These are phyloP conservation scores for Stratiomys singularior DNA, from an alignment of 2,888 invertebrate species.

Conservation along the genomic window DNA sequence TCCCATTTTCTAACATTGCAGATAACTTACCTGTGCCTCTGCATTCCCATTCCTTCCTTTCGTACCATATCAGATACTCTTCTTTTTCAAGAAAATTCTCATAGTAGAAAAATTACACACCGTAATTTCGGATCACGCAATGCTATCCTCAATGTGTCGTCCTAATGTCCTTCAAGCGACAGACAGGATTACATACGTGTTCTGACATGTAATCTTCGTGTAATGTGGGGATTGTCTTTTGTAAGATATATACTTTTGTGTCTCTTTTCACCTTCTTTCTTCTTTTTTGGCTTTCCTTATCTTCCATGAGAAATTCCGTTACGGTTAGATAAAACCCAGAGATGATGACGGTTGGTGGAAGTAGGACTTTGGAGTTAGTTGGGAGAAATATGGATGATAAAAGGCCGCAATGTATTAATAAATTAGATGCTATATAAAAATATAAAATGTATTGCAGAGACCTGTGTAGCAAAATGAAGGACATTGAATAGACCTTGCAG, in stretches of 20 bases:
- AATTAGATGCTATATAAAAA: constrained; percentile 35
- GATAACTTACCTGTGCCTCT: not conserved
- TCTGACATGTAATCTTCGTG: constrained; percentile 39
- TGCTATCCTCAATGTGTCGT: constrained; percentile 22
- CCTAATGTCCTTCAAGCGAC: constrained; percentile 35
- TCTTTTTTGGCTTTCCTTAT: too few relatives aligned
- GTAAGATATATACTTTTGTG: constrained; percentile 26
- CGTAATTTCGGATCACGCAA: constrained; percentile 44
- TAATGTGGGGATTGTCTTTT: constrained; percentile 39
- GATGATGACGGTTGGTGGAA: not conserved
- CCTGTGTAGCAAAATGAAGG: not conserved
- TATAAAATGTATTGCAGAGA: constrained; percentile 20
- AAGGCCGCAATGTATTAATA: constrained; percentile 18
- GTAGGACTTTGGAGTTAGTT: not conserved
- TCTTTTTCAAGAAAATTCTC: not conserved
- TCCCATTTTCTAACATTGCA: not conserved
- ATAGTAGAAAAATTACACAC: constrained; percentile 30
- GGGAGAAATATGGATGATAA: constrained; percentile 1
- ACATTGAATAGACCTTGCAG: not conserved
- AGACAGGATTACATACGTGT: constrained; percentile 30
- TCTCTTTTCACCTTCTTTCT: not conserved
- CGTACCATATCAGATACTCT: not conserved
- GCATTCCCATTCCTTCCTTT: too few relatives aligned
- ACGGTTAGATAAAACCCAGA: not conserved
- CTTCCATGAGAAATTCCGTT: not conserved